Conservation (phyloP, 2,797 vertebrate genomes). For the Furcifer pardalis region DNA sequence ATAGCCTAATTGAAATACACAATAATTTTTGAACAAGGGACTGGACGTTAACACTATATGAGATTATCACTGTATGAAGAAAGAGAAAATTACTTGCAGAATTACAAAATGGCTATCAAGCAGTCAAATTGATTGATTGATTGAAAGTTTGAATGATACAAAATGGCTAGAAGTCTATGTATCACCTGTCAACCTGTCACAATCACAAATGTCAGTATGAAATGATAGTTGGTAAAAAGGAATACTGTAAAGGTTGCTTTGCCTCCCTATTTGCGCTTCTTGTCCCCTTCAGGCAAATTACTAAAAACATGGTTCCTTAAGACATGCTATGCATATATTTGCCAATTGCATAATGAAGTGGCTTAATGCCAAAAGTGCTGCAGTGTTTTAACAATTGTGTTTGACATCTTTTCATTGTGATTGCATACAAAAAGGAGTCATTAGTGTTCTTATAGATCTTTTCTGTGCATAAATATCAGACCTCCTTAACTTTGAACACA, state of each 20-base stretch:
- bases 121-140: too few species aligned
- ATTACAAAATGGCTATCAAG: too few species aligned
- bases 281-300: not conserved
- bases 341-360: not conserved
- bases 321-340: not conserved
- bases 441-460: not conserved
- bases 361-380: not conserved
- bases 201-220: not conserved
- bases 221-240: not conserved
- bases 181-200: not conserved
- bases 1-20: not conserved
- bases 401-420: not conserved
- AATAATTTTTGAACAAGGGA: not conserved
- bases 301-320: not conserved
- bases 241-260: not conserved
- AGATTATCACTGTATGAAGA: not conserved
- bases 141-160: too few species aligned
- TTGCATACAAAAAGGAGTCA: not conserved
- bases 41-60: not conserved
- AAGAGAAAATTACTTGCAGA: not conserved
- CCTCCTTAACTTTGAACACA: not conserved
- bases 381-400: not conserved
- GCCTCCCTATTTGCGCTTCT: not conserved
- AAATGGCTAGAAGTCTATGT: not conserved
- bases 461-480: not conserved